Evolutionary conservation across 92 coral and sea anemone genomes (phyloP).

Genomic region (Porites divaricata): DNA sequence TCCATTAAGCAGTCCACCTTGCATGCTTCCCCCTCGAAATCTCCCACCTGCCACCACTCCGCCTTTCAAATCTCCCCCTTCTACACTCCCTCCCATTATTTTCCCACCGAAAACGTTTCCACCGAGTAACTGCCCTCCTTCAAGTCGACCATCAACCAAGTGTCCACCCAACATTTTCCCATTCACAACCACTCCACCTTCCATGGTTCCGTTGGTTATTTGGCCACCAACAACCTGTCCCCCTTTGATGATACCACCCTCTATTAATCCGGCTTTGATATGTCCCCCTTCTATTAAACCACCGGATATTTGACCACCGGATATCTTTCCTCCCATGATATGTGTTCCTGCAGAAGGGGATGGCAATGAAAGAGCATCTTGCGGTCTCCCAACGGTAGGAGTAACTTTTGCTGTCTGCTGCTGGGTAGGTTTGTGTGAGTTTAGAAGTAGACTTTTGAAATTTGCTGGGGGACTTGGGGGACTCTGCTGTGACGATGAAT

Average conservation of each 20-base stretch:
- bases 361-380: not conserved
- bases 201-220: conserved; percentile 88
- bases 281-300: conserved; percentile 91
- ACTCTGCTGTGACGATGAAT: not conserved
- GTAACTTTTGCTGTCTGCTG: not conserved
- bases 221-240: conserved; percentile 93
- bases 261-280: conserved; percentile 82
- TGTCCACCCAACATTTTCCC: conserved; percentile 88
- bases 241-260: conserved; percentile 90
- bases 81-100: conserved; percentile 83
- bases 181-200: conserved; percentile 86
- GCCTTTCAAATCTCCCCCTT: conserved; percentile 82
- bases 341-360: conserved; percentile 60
- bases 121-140: conserved; percentile 84
- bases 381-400: not conserved
- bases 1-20: conserved; percentile 84
- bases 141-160: conserved; percentile 84
- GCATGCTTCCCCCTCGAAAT: conserved; percentile 78
- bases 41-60: conserved; percentile 82
- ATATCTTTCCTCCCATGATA: conserved; percentile 89
- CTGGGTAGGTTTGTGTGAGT: not conserved
- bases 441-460: not conserved
- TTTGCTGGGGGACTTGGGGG: not conserved
- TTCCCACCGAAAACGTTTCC: conserved; percentile 89
- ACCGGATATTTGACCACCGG: conserved; percentile 94